Percentiles rank a stretch among this genome's conserved stretches.
Evolutionary conservation across 2,113 vertebrate genomes (phyloP).

Genomic region (Tetrax tetrax): DNA sequence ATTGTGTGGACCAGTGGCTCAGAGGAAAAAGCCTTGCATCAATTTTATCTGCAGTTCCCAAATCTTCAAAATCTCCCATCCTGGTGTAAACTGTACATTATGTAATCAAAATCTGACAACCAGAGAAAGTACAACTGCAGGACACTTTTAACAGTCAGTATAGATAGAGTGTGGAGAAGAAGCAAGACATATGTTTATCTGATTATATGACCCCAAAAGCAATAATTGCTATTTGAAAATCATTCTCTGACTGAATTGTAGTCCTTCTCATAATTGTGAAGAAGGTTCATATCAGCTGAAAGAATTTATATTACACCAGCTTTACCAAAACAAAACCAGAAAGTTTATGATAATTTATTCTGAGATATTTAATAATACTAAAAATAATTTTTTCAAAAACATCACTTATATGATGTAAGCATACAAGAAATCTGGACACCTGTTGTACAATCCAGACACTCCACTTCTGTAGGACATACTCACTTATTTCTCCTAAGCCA

Average conservation of each 20-base stretch:
- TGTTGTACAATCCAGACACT: neutral
- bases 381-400: neutral
- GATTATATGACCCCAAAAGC: neutral
- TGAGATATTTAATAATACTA: neutral
- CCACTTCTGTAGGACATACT: neutral
- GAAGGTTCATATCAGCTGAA: neutral
- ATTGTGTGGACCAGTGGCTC: neutral
- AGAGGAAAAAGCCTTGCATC: neutral
- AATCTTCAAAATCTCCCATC: neutral
- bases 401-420: neutral
- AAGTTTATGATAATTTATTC: neutral
- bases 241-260: neutral
- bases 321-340: neutral
- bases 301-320: neutral
- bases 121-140: neutral
- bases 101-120: neutral
- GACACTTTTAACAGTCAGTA: neutral
- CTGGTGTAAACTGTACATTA: neutral
- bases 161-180: neutral
- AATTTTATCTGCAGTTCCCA: neutral
- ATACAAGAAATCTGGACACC: accelerated
- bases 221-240: neutral
- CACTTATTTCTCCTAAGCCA: neutral
- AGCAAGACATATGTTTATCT: neutral
- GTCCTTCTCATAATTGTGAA: neutral